phyloP scores from a whole-genome alignment of 2,113 vertebrate species.

The Ctenodactylus gundi region DNA sequence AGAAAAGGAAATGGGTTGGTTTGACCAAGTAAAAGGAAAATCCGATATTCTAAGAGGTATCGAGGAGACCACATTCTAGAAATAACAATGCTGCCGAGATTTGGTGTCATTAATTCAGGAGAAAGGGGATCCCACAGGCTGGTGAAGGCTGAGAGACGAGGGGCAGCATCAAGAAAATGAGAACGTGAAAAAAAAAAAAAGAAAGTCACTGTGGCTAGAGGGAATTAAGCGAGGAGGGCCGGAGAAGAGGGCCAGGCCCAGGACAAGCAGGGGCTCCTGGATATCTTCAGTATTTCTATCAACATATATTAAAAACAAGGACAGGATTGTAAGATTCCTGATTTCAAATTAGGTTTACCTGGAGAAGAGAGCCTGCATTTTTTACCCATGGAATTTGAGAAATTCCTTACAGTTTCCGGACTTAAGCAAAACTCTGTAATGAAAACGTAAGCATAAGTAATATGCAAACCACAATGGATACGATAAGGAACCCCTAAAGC shows the following conservation, averaged over 20 bases:
- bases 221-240: background rate
- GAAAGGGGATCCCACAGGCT: background rate
- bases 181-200: background rate
- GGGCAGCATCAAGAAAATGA: background rate
- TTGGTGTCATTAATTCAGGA: background rate
- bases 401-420: background rate
- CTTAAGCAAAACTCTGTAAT: background rate
- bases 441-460: background rate
- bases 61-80: background rate
- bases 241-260: too few relatives aligned
- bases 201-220: accelerated
- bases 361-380: background rate
- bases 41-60: too few relatives aligned
- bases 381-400: background rate
- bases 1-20: background rate
- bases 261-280: background rate
- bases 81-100: background rate
- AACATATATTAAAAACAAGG: background rate
- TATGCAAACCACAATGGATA: background rate
- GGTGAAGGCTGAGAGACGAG: too few relatives aligned
- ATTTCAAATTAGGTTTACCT: background rate
- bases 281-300: background rate
- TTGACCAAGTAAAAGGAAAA: background rate
- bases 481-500: background rate
- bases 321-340: background rate